Conservation (phyloP, 35 echinoderm and acorn worm genomes). For the Ophioderma brevispina region DNA sequence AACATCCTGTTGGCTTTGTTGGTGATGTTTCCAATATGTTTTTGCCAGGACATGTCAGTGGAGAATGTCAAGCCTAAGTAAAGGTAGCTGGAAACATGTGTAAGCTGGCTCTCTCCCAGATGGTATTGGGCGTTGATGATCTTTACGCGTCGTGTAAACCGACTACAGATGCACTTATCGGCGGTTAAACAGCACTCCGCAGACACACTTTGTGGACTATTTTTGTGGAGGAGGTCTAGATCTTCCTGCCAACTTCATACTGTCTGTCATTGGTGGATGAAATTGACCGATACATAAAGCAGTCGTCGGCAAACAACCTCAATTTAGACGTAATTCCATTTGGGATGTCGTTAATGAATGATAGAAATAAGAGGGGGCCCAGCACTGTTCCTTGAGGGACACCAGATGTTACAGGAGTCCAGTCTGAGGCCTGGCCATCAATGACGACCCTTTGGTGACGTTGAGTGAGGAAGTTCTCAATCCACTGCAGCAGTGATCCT, state of each 20-base stretch:
- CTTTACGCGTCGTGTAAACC: too few relatives aligned
- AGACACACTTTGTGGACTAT: too few relatives aligned
- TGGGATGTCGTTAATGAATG: constrained; percentile 1
- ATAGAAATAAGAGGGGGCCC: neutral
- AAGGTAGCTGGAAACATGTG: too few relatives aligned
- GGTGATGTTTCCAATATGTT: too few relatives aligned
- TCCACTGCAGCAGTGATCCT: constrained; percentile 12
- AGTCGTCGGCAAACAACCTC: neutral
- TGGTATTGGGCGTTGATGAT: too few relatives aligned
- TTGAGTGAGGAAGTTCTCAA: constrained; percentile 28
- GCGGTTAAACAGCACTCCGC: too few relatives aligned
- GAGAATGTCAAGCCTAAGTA: too few relatives aligned
- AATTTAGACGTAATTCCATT: neutral
- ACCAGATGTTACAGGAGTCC: constrained; percentile 37
- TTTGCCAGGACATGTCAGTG: too few relatives aligned
- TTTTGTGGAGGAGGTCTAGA: neutral
- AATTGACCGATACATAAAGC: neutral
- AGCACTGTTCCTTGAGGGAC: constrained; percentile 69
- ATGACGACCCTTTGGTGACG: constrained; percentile 40
- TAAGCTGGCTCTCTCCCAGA: too few relatives aligned
- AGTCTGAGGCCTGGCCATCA: constrained; percentile 43
- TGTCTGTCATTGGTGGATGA: neutral
- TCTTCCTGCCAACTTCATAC: neutral
- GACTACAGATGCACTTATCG: too few relatives aligned
- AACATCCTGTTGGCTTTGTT: too few relatives aligned